phyloP scores from a whole-genome alignment of 2,797 vertebrate species.

The Melanogrammus aeglefinus region DNA sequence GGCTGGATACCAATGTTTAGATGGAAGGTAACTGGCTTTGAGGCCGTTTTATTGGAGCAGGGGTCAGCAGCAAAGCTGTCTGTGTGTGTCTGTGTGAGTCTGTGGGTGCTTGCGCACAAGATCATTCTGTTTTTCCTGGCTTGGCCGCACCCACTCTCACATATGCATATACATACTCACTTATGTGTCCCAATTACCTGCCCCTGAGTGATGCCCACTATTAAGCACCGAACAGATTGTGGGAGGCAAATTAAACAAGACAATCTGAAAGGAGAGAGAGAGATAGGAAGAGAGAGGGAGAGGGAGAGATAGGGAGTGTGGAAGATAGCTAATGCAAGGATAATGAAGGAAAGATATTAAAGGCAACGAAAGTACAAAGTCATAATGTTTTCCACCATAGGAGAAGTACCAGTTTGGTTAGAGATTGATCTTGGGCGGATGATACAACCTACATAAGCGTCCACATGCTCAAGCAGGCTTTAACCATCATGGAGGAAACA shows the following conservation, averaged over 20 bases:
- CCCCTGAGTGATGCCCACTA: slow-evolving; percentile 2
- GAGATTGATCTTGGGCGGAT: neutral
- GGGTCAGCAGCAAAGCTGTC: slow-evolving; percentile 18
- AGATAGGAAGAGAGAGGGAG: neutral
- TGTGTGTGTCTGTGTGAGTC: neutral
- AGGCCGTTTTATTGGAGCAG: slow-evolving; percentile 15
- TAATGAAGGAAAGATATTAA: neutral
- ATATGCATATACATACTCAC: neutral
- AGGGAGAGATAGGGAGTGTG: neutral
- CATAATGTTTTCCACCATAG: neutral
- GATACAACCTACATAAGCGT: neutral
- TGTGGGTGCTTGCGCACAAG: neutral
- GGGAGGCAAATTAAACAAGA: neutral
- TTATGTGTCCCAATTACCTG: neutral
- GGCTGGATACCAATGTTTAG: slow-evolving; percentile 14
- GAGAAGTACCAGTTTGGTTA: neutral
- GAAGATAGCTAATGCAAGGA: neutral
- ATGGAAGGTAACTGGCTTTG: slow-evolving; percentile 23
- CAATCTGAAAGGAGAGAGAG: neutral
- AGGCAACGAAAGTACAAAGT: neutral
- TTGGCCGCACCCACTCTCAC: neutral
- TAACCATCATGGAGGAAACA: no score
- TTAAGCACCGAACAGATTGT: neutral
- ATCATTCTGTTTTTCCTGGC: neutral
- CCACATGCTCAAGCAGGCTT: no score